phyloP scores from a whole-genome alignment of 2,113 vertebrate species.

The Gnathonemus longibarbis region DNA sequence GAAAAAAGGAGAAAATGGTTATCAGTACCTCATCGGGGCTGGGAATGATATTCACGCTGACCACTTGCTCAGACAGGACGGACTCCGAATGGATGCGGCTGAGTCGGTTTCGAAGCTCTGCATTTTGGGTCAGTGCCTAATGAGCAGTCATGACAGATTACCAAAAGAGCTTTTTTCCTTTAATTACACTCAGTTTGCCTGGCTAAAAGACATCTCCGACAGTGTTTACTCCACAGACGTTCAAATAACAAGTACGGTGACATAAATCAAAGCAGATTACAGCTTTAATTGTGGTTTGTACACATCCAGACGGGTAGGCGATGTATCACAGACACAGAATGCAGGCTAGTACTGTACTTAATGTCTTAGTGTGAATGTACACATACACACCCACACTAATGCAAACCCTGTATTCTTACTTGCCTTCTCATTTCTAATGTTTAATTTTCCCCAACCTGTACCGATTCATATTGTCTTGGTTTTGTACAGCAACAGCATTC shows the following conservation, averaged over 20 bases:
- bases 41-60: conserved; percentile 98
- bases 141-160: background rate
- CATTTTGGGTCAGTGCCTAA: conserved; percentile 93
- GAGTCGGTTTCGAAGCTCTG: conserved; percentile 89
- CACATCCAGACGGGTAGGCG: background rate
- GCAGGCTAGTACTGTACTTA: background rate
- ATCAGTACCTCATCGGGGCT: conserved; percentile 85
- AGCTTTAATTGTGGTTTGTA: background rate
- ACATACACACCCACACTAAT: background rate
- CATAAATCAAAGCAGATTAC: background rate
- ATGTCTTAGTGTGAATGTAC: background rate
- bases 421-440: background rate
- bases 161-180: background rate
- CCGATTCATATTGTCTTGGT: background rate
- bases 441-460: background rate
- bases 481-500: background rate
- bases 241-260: background rate
- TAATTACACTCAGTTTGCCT: background rate
- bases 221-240: background rate
- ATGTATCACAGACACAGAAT: background rate
- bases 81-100: conserved; percentile 97
- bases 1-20: conserved; percentile 8
- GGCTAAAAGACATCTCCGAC: background rate
- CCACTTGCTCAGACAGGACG: conserved; percentile 89
- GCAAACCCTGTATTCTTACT: background rate